These are phyloP conservation scores for Electrona antarctica DNA, from an alignment of 2,113 vertebrate genomes.

Conservation along the genomic window DNA sequence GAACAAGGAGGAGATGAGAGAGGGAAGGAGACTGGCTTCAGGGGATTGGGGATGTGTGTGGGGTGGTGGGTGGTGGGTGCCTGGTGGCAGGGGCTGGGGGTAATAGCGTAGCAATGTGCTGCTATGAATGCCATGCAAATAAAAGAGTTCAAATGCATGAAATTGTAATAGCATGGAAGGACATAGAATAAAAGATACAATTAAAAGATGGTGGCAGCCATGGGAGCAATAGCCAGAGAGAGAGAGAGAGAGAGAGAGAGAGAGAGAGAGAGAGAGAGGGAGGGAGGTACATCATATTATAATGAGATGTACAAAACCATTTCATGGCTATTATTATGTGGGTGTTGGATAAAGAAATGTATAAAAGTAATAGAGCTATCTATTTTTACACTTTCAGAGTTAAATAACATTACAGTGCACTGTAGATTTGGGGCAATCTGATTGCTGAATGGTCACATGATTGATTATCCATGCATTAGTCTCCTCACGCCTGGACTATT, in stretches of 20 bases:
- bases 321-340: background rate
- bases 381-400: no score
- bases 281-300: background rate
- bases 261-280: background rate
- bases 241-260: slow-evolving; percentile 9
- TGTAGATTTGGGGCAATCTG: no score
- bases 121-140: slow-evolving; percentile 58
- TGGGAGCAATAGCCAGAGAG: background rate
- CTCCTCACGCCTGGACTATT: no score
- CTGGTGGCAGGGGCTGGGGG: slow-evolving; percentile 25
- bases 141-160: slow-evolving; percentile 39
- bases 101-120: slow-evolving; percentile 37
- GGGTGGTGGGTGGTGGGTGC: no score
- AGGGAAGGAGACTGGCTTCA: slow-evolving; percentile 15
- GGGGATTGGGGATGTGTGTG: no score
- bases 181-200: slow-evolving; percentile 24
- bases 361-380: no score
- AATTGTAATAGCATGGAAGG: slow-evolving; percentile 17
- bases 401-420: no score
- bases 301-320: slow-evolving; percentile 11
- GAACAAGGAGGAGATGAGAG: slow-evolving; percentile 51
- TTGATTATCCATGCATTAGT: no score
- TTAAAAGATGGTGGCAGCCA: no score
- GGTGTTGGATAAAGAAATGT: background rate
- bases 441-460: no score